phyloP scores from a whole-genome alignment of 30 jellyfish, hydroid and myxozoan genomes.

The Aurelia aurita complex sp. Pacific region DNA sequence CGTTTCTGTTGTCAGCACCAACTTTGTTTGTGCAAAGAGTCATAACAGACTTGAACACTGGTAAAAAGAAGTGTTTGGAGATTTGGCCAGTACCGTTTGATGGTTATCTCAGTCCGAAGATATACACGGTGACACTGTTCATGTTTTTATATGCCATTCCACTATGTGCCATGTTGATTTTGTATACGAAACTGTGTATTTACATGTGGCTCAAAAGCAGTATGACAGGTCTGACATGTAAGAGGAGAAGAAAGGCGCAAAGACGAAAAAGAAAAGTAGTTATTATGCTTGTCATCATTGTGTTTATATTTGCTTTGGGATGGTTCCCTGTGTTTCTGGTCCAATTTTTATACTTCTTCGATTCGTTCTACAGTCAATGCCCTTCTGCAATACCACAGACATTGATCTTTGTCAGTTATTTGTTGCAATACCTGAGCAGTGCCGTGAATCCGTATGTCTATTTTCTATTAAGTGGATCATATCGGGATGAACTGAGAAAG shows the following conservation, averaged over 20 bases:
- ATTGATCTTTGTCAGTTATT: constrained; percentile 41
- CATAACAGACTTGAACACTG: constrained; percentile 4
- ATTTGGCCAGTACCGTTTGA: constrained; percentile 77
- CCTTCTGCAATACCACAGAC: constrained; percentile 54
- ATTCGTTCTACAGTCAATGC: constrained; percentile 59
- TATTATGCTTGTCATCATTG: constrained; percentile 69
- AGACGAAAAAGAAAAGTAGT: constrained; percentile 51
- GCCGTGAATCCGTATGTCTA: constrained; percentile 76
- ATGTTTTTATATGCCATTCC: constrained; percentile 67
- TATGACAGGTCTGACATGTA: constrained; percentile 8
- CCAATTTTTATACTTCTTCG: constrained; percentile 68
- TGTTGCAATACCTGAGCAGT: constrained; percentile 79
- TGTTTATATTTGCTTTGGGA: constrained; percentile 73
- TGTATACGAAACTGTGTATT: constrained; percentile 58
- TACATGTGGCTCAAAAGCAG: constrained; percentile 49
- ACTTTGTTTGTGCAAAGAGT: constrained; percentile 68
- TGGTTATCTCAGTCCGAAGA: constrained; percentile 50
- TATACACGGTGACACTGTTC: constrained; percentile 70
- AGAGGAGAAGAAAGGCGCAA: constrained; percentile 9
- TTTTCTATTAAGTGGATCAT: constrained; percentile 75
- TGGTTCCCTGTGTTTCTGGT: constrained; percentile 78
- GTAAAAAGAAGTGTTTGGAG: constrained; percentile 63
- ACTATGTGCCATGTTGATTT: constrained; percentile 44
- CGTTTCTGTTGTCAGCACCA: constrained; percentile 74
- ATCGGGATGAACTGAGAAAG: constrained; percentile 52